Evolutionary conservation across 2,797 vertebrate genomes (phyloP), one percentile per base, ranked within the genome.

Genomic region (Schizopygopsis pylzovi): DNA sequence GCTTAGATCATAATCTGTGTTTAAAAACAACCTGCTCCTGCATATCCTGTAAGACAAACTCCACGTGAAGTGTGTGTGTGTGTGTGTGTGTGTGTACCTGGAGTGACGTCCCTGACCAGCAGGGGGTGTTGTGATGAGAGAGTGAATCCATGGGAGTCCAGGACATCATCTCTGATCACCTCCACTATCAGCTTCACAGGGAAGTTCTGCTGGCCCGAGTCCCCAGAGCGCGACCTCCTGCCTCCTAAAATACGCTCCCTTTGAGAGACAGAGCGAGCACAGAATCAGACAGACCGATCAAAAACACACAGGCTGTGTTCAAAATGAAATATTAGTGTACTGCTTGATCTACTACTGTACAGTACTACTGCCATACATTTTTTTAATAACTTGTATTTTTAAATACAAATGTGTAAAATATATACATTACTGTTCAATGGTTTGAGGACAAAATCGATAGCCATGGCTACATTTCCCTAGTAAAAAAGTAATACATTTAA

Each of bases 121-220:
- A 98, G 96, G 91, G 98, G 98, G 49, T 94, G 92, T 54, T 93
- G 91, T 41, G 95, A 94, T 12, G 97, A 97, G 91, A 99, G 93
- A 83, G 94, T 96, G 87, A 99, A 99, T 88, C 98, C 98, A 20
- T 97, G 97, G 91, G 96, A 95, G 91, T 96, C 96, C 90, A 97
- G 95, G 37, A 98, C 93, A 0, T 94, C 85, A 83, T 99, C 97
- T 92, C 95, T 97, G 87, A 96, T 96, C 88, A 99, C 95, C 86
- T 96, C 96, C 84, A 99, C 91, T 0, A 94, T 96, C 85, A 97
- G 93, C 83, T 94, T 97, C 91, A 96, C 94, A 71, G 92, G 95
- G 81, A 94, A 95, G 89, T 94, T 91, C 47, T 94, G 92, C 92
- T 95, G 97, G 87, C 93, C 89, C 56, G 93, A 87, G 77, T 93